Percentiles rank a stretch among this genome's conserved stretches.
phyloP scores from a whole-genome alignment of 2,888 invertebrate genomes.

The Phania funesta region DNA sequence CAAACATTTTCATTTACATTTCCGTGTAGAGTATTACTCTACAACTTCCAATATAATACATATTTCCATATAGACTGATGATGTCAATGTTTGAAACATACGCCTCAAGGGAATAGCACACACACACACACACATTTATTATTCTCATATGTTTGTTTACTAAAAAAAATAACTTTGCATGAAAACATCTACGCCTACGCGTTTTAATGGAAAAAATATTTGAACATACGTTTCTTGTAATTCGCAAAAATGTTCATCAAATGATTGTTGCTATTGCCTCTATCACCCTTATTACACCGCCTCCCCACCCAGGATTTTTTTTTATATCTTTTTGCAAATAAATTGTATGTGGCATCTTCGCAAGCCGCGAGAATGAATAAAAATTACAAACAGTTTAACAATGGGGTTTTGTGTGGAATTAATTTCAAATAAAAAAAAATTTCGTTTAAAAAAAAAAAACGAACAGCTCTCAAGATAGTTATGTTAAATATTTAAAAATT shows the following conservation, averaged over 20 bases:
- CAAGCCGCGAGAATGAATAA: slow-evolving; percentile 72
- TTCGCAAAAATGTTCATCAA: slow-evolving; percentile 67
- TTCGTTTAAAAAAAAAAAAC: not conserved
- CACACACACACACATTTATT: not conserved
- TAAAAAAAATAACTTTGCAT: slow-evolving; percentile 30
- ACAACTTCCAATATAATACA: slow-evolving; percentile 1
- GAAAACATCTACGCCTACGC: slow-evolving; percentile 66
- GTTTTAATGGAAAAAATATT: slow-evolving; percentile 66
- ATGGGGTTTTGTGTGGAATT: slow-evolving; percentile 53
- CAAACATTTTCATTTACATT: not conserved
- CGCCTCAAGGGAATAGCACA: slow-evolving; percentile 58
- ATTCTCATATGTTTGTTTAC: slow-evolving; percentile 12
- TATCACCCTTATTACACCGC: not conserved
- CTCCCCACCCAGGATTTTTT: not conserved
- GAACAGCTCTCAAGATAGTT: slow-evolving; percentile 11
- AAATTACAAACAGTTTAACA: slow-evolving; percentile 75
- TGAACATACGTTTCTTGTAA: slow-evolving; percentile 67
- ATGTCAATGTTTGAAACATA: slow-evolving; percentile 62
- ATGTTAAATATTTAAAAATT: not conserved
- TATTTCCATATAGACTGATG: slow-evolving; percentile 61
- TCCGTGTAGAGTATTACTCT: not conserved
- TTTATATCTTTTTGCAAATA: slow-evolving; percentile 18
- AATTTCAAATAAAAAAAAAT: slow-evolving; percentile 24
- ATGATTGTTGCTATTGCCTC: slow-evolving; percentile 40
- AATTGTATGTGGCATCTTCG: slow-evolving; percentile 40